Evolutionary conservation across 2,888 invertebrate genomes (phyloP), one percentile per base, ranked within the genome.

Genomic region (Orchestes rusci): DNA sequence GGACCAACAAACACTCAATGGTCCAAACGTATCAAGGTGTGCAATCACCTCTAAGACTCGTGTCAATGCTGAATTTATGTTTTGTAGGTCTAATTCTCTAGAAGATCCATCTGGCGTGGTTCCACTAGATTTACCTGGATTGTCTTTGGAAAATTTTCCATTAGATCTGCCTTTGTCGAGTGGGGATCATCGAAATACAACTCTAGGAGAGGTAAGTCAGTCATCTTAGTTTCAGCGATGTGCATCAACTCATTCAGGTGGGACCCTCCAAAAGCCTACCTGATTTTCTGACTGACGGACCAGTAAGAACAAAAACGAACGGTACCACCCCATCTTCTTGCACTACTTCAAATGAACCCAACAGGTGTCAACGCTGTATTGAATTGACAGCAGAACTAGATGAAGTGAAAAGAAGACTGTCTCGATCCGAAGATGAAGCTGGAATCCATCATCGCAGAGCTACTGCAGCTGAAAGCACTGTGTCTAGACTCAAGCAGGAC

Each of bases 201-300:
- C 52, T 27, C 37, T 46, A 31, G 50, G 45, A 47, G 58, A 59
- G 51, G 58, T 60, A 52, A 7, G 31, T 31, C 5, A 10, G 12
- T 10, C 13, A 10, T 31, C 5, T 31, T 31, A 12, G 7, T 5
- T 5, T 12, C 5, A 10, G 31, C 7, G 13, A 15, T 36, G 16
- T 36, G 10, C 20, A 36, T 8, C 8, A 48, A 56, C 10, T 5
- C 12, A 2, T 51, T 20, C 48, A 70, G 61, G 61, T 69, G 16
- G 70, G 67, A 30, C 69, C 71, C 27, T 71, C 73, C 36, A 75
- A 77, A 63, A 74, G 76, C 53, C 65, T 84, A 50, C 83, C 83
- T 2, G 83, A 83, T 58, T 84, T 84, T 61, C 70, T 84, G 19
- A 80, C 80, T 2, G 83, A 84, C 58, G 82, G 82, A 3, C 81